A percentile compares a stretch with the other conserved stretches of the same genome.
phyloP scores from a whole-genome alignment of 1,140 invertebrate genomes.

The Acromyrmex charruanus region DNA sequence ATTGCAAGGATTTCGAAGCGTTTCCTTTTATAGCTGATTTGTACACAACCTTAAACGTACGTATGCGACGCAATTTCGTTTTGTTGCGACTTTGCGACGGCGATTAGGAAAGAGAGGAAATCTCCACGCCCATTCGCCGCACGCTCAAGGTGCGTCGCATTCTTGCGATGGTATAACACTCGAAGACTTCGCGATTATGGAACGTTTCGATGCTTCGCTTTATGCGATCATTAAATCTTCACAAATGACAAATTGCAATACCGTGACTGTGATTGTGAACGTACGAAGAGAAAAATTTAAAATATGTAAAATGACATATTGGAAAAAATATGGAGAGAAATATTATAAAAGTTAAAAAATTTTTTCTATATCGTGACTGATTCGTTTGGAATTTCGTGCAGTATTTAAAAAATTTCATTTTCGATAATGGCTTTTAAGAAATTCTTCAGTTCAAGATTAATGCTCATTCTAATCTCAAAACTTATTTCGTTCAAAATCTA shows the following conservation, averaged over 20 bases:
- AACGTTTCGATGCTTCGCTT: constrained; percentile 18
- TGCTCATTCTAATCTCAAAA: not conserved
- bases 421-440: not conserved
- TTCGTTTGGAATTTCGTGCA: not conserved
- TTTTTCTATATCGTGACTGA: not conserved
- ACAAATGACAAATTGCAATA: not conserved
- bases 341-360: not conserved
- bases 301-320: not conserved
- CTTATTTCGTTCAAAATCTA: not conserved
- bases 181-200: not conserved
- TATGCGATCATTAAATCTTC: not conserved
- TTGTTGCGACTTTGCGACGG: constrained; percentile 23
- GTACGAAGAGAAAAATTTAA: not conserved
- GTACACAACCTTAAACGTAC: constrained; percentile 12
- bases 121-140: constrained; percentile 53
- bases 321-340: not conserved
- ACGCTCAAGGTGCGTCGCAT: constrained; percentile 46
- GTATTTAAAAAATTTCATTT: not conserved
- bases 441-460: constrained; percentile 1
- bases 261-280: not conserved
- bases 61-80: constrained; percentile 38
- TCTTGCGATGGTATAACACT: constrained; percentile 34
- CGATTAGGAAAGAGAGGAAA: constrained; percentile 56
- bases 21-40: constrained; percentile 45
- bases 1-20: constrained; percentile 9